Percentiles rank a stretch among this genome's conserved stretches.
Evolutionary conservation across 2,888 invertebrate genomes (phyloP).

Genomic region (Limnephilus auricula): DNA sequence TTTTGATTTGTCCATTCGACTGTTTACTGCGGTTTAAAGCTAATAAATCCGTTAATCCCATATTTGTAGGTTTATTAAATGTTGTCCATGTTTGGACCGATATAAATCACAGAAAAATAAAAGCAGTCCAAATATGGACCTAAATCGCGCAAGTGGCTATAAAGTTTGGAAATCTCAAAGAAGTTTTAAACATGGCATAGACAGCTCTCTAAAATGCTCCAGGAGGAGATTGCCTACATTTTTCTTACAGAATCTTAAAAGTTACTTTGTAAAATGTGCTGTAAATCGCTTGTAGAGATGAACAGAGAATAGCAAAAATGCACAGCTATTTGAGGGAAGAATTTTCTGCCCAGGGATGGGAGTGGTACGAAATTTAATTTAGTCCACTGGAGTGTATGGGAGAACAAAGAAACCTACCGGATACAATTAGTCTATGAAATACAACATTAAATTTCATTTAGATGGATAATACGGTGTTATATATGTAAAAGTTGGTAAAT

Average conservation of each 20-base stretch:
- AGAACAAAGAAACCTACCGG: not conserved
- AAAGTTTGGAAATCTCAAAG: not conserved
- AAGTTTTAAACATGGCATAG: not conserved
- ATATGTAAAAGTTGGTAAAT: too few relatives aligned
- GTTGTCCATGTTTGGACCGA: too few relatives aligned
- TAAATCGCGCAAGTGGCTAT: too few relatives aligned
- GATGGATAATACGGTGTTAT: too few relatives aligned
- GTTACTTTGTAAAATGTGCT: not conserved
- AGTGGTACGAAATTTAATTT: not conserved
- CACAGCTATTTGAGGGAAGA: not conserved
- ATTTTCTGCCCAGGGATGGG: not conserved
- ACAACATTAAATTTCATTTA: not conserved
- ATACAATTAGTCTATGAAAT: not conserved
- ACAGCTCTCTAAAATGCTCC: not conserved
- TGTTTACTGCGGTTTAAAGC: too few relatives aligned
- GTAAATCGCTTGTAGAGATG: not conserved
- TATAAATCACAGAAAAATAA: too few relatives aligned
- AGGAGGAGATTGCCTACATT: not conserved
- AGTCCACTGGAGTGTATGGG: not conserved
- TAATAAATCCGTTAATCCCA: too few relatives aligned
- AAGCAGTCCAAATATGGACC: too few relatives aligned
- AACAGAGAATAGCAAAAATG: not conserved
- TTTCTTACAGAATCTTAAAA: not conserved
- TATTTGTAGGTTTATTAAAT: too few relatives aligned
- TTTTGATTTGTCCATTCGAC: too few relatives aligned